These are phyloP conservation scores for Semnornis frantzii DNA, from an alignment of 2,113 vertebrate genomes.

Conservation along the genomic window DNA sequence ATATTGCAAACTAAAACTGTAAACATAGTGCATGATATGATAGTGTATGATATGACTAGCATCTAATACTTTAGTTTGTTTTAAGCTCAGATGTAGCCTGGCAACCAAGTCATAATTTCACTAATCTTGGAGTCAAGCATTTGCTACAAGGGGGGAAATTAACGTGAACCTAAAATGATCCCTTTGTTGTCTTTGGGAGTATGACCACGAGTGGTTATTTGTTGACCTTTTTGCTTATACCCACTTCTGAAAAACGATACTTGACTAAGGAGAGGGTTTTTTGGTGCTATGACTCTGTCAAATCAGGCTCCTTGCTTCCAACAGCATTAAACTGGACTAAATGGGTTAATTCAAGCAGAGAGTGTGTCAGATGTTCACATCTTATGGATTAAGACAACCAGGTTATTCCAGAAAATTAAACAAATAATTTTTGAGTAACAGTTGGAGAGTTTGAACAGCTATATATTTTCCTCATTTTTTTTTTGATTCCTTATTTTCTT, in stretches of 20 bases:
- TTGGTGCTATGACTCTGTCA: neutral
- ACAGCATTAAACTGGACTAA: neutral
- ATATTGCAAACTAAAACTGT: neutral
- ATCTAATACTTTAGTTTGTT: neutral
- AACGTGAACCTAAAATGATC: neutral
- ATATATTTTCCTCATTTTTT: neutral
- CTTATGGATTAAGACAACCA: neutral
- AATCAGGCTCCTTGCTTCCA: neutral
- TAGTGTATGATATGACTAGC: neutral
- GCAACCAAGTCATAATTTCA: neutral
- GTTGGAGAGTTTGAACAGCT: neutral
- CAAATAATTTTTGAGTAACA: neutral
- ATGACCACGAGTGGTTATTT: neutral
- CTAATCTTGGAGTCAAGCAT: neutral
- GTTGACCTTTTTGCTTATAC: neutral
- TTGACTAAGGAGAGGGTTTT: neutral
- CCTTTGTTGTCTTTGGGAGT: neutral
- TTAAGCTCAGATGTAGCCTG: neutral
- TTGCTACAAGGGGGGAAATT: neutral
- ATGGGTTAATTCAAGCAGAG: slow-evolving; percentile 16
- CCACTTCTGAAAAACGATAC: neutral
- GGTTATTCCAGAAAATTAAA: slow-evolving; percentile 33
- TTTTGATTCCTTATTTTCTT: neutral
- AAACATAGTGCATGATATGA: neutral
- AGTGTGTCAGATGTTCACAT: neutral